A percentile compares a stretch with the other conserved stretches of the same genome.
These are phyloP conservation scores for Cyclina sinensis DNA, from an alignment of 1,140 invertebrate genomes.

Conservation along the genomic window DNA sequence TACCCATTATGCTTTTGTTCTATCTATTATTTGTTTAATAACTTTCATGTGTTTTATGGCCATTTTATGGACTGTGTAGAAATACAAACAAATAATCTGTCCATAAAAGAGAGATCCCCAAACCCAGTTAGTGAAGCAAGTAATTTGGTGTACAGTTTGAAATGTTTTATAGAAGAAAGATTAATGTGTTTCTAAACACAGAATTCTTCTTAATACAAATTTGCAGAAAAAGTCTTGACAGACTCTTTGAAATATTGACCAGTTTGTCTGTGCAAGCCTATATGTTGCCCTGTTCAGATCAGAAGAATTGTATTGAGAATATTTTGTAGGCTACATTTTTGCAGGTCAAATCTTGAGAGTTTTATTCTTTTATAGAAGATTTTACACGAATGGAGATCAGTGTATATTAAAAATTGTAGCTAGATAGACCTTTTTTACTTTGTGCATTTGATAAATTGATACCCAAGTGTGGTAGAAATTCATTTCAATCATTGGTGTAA, in stretches of 20 bases:
- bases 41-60: conserved; percentile 3
- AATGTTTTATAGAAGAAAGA: neutral
- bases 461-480: conserved; percentile 23
- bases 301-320: neutral
- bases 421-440: neutral
- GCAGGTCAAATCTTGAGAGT: conserved; percentile 1
- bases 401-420: conserved; percentile 27
- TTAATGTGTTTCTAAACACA: neutral
- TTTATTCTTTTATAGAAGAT: neutral
- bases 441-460: conserved; percentile 2
- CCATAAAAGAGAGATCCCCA: neutral
- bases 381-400: neutral
- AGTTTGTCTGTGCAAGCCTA: neutral
- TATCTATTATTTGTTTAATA: neutral
- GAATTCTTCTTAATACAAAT: neutral
- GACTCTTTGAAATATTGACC: neutral
- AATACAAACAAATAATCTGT: neutral
- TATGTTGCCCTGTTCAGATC: no score
- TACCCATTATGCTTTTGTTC: neutral
- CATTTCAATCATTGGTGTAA: conserved; percentile 44
- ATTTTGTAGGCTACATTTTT: neutral
- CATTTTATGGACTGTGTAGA: conserved; percentile 6
- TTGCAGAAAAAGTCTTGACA: neutral
- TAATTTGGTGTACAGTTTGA: neutral
- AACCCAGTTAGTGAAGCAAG: neutral